A percentile compares a stretch with the other conserved stretches of the same genome.
Conservation (phyloP, 37 sponge, comb jelly and placozoan genomes). For the Amphimedon queenslandica region DNA sequence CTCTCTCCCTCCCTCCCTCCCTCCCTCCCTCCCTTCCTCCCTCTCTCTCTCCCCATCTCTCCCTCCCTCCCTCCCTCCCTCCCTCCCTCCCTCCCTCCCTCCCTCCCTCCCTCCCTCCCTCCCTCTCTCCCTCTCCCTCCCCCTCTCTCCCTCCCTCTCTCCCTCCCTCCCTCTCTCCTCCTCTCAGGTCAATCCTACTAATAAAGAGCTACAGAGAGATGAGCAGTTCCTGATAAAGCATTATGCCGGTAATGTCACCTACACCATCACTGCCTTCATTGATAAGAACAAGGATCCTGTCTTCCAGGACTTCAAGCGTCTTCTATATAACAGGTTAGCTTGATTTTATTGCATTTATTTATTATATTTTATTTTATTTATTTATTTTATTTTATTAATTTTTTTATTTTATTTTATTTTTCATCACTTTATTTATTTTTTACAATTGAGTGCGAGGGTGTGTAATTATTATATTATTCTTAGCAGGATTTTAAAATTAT, state of each 20-base stretch:
- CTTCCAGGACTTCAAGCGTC: constrained; percentile 83
- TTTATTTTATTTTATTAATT: too few relatives aligned
- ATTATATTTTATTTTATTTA: too few relatives aligned
- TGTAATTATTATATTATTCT: too few relatives aligned
- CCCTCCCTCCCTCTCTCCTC: not conserved
- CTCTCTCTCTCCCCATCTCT: not conserved
- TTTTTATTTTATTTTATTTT: too few relatives aligned
- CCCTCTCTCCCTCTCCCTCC: not conserved
- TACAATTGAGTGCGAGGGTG: too few relatives aligned
- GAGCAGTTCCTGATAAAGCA: constrained; percentile 52
- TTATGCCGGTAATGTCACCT: constrained; percentile 80
- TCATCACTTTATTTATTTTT: too few relatives aligned
- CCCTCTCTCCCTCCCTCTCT: not conserved
- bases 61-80: not conserved
- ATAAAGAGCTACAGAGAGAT: constrained; percentile 61
- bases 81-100: not conserved
- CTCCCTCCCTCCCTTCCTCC: constrained; percentile 7
- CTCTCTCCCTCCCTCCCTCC: constrained; percentile 11
- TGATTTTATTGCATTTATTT: not conserved
- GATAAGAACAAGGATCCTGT: constrained; percentile 88
- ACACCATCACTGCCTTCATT: constrained; percentile 68
- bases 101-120: not conserved
- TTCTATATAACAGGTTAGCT: constrained; percentile 68
- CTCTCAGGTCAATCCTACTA: constrained; percentile 10
- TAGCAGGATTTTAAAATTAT: too few relatives aligned